Evolutionary conservation across 2,888 invertebrate genomes (phyloP), one percentile per base, ranked within the genome.

Genomic region (Griposia aprilina): DNA sequence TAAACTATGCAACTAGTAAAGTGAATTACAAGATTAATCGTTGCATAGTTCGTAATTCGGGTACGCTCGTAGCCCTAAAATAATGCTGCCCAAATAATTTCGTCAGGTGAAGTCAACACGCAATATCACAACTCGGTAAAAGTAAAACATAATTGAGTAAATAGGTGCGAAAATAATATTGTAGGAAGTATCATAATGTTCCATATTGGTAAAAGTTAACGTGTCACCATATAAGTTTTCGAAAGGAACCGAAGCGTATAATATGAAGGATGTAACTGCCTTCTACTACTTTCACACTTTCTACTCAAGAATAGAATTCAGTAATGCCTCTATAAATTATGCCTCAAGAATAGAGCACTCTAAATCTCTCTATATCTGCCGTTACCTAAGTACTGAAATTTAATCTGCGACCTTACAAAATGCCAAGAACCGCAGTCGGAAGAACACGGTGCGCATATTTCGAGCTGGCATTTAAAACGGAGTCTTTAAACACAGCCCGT

Each of bases 391-490:
- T 36, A 69, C 55, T n/a, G 13, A 67, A 59, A 20, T 45, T 26
- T 67, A 68, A 68, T n/a, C n/a, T 13, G 6, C 15, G 50, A 63
- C 8, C 13, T 73, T 13, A 73, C n/a, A 74, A 57, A 81, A 81
- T 62, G 15, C 48, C 59, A 60, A 57, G 48, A 71, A n/a, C 60
- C 41, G 5, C 52, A 62, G 48, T 41, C 15, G 36, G 8, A 45
- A 48, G 13, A 71, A 52, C 52, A 65, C 10, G 13, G 2, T 45
- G 30, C 50, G n/a, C 60, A 50, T 63, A 75, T 76, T 68, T 63
- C 17, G 4, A 50, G 55, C 57, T 79, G 81, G 76, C 77, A 76
- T 88, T 79, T 76, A 74, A 69, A 70, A 62, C 50, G 17, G 59
- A 73, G 69, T 15, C 60, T 48, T 76, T 74, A 57, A 78, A 63